Conservation (phyloP, 2,888 invertebrate species). For the Hecatera dysodea region DNA sequence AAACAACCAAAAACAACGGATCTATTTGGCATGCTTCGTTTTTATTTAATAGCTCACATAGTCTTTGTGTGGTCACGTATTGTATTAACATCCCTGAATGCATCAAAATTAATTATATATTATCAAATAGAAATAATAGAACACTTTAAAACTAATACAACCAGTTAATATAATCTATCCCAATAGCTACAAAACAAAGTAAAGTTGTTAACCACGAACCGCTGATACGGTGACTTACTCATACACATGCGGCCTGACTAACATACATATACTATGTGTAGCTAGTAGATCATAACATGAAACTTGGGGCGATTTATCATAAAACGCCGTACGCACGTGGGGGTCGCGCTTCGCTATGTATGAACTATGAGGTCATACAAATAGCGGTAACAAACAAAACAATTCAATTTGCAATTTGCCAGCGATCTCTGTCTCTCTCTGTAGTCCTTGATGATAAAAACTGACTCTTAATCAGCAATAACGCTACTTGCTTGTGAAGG, state of each 20-base stretch:
- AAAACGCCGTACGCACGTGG: conserved; percentile 73
- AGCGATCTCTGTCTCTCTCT: too few relatives aligned
- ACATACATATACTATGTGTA: conserved; percentile 44
- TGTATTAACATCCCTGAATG: not conserved
- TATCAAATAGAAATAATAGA: not conserved
- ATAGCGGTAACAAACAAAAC: conserved; percentile 38
- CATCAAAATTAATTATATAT: not conserved
- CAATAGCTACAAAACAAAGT: conserved; percentile 23
- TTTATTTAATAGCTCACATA: too few relatives aligned
- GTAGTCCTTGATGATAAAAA: too few relatives aligned
- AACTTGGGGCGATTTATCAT: conserved; percentile 76
- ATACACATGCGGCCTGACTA: conserved; percentile 14
- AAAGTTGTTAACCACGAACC: conserved; percentile 31
- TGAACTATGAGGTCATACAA: conserved; percentile 60
- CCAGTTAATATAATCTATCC: conserved; percentile 6
- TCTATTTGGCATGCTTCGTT: too few relatives aligned
- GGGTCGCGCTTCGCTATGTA: conserved; percentile 62
- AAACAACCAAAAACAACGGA: too few relatives aligned
- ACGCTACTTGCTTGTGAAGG: too few relatives aligned
- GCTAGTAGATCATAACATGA: conserved; percentile 61
- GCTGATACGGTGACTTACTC: conserved; percentile 34
- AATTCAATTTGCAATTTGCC: not conserved
- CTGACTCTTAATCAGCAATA: too few relatives aligned
- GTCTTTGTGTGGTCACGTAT: not conserved
- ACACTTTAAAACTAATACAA: conserved; percentile 1